Evolutionary conservation across 2,113 vertebrate species (phyloP).

Genomic region (Pituophis catenifer): DNA sequence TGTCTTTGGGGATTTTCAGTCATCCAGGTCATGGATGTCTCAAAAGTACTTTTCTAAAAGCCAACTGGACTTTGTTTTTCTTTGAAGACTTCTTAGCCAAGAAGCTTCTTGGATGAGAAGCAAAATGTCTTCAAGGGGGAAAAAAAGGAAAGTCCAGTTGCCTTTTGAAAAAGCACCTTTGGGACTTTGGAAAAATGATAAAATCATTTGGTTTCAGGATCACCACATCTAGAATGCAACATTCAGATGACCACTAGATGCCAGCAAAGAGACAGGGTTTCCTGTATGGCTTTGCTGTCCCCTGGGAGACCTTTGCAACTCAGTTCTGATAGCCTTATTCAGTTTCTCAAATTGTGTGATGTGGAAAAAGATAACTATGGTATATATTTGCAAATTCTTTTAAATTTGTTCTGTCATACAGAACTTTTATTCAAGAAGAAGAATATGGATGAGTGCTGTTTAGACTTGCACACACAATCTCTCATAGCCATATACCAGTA

Average conservation of each 20-base stretch:
- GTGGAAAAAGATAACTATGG: not conserved
- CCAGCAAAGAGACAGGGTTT: not conserved
- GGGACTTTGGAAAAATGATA: not conserved
- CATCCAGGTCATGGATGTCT: not conserved
- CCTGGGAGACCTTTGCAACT: not conserved
- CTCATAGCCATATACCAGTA: not conserved
- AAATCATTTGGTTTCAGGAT: not conserved
- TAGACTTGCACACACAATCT: not conserved
- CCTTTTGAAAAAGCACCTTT: not conserved
- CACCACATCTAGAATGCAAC: not conserved
- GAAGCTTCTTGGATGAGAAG: not conserved
- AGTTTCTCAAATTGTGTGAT: not conserved
- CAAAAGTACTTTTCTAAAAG: not conserved
- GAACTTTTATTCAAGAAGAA: not conserved
- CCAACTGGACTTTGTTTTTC: not conserved
- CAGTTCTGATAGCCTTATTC: not conserved
- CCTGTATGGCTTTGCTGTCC: not conserved
- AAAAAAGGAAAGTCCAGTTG: too few species aligned
- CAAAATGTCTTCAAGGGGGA: too few species aligned
- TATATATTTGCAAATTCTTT: not conserved
- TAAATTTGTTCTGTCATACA: not conserved
- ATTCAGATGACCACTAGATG: not conserved
- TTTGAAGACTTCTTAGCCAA: not conserved
- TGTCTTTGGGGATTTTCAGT: not conserved
- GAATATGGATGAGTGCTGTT: not conserved